phyloP scores from a whole-genome alignment of 2,113 vertebrate genomes.

The Tonatia bakeri region DNA sequence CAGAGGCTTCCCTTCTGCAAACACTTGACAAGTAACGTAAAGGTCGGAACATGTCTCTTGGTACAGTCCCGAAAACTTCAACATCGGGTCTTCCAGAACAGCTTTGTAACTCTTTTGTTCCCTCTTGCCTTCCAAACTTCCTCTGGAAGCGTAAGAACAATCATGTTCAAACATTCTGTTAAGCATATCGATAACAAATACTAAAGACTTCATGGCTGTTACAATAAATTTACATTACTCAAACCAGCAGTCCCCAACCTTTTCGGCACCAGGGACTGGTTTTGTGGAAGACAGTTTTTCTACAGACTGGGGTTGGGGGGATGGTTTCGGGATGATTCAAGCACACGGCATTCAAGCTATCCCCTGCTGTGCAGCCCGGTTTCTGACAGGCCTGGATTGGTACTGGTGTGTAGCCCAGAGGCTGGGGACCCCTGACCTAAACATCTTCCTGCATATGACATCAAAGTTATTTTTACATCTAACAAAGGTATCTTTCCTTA shows the following conservation, averaged over 20 bases:
- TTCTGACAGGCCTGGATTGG: too few species aligned
- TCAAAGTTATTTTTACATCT: not conserved
- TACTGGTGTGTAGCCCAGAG: too few species aligned
- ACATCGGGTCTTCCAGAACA: constrained; percentile 94
- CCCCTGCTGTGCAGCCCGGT: too few species aligned
- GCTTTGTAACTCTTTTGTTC: constrained; percentile 97
- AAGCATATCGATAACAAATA: not conserved
- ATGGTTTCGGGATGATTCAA: too few species aligned
- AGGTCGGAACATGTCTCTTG: constrained; percentile 97
- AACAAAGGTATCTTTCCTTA: not conserved
- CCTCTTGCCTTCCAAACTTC: constrained; percentile 97
- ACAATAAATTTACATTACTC: not conserved
- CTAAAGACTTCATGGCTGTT: not conserved
- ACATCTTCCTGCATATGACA: not conserved
- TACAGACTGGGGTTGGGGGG: too few species aligned
- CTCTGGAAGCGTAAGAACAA: constrained; percentile 79
- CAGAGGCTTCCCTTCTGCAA: constrained; percentile 96
- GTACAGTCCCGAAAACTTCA: constrained; percentile 96
- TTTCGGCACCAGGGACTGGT: too few species aligned
- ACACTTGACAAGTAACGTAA: constrained; percentile 97
- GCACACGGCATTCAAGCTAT: too few species aligned
- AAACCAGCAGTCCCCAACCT: not conserved
- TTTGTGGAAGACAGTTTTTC: too few species aligned
- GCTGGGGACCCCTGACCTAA: not conserved
- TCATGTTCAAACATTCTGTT: not conserved